phyloP scores from a whole-genome alignment of 1,140 invertebrate species.

The Hyposmocoma kahamanoa region DNA sequence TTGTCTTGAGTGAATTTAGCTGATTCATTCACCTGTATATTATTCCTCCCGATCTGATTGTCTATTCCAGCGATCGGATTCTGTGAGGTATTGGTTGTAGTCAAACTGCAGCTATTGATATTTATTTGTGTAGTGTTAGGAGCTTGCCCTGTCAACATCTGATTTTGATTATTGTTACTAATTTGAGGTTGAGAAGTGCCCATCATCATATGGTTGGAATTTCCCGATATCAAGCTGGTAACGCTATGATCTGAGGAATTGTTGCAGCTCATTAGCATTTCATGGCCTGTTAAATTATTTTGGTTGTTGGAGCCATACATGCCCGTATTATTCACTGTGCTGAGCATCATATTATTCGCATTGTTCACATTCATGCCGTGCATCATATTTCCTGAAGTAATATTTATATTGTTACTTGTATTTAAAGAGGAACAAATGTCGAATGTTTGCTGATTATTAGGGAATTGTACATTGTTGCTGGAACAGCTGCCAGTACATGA shows the following conservation, averaged over 20 bases:
- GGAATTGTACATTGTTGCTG: conserved; percentile 45
- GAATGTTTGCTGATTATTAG: conserved; percentile 49
- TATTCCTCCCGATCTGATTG: conserved; percentile 46
- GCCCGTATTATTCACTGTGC: conserved; percentile 42
- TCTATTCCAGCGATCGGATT: conserved; percentile 48
- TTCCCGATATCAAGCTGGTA: conserved; percentile 42
- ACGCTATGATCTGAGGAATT: conserved; percentile 49
- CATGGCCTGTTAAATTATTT: conserved; percentile 48
- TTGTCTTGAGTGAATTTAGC: conserved; percentile 53
- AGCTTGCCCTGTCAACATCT: conserved; percentile 39
- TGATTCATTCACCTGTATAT: conserved; percentile 43
- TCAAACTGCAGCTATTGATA: conserved; percentile 56
- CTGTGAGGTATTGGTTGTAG: conserved; percentile 37
- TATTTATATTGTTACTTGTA: conserved; percentile 44
- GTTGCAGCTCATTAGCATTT: conserved; percentile 61
- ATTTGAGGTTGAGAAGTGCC: conserved; percentile 45
- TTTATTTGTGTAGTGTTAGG: conserved; percentile 52
- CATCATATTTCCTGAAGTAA: conserved; percentile 45
- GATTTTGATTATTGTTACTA: conserved; percentile 41
- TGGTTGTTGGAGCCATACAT: conserved; percentile 48
- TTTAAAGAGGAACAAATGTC: conserved; percentile 59
- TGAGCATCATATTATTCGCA: conserved; percentile 62
- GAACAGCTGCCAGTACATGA: conserved; percentile 58
- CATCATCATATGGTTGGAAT: conserved; percentile 60
- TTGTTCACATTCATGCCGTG: conserved; percentile 56